phyloP scores from a whole-genome alignment of 2,888 invertebrate species.

The Caenorhabditis sp. region DNA sequence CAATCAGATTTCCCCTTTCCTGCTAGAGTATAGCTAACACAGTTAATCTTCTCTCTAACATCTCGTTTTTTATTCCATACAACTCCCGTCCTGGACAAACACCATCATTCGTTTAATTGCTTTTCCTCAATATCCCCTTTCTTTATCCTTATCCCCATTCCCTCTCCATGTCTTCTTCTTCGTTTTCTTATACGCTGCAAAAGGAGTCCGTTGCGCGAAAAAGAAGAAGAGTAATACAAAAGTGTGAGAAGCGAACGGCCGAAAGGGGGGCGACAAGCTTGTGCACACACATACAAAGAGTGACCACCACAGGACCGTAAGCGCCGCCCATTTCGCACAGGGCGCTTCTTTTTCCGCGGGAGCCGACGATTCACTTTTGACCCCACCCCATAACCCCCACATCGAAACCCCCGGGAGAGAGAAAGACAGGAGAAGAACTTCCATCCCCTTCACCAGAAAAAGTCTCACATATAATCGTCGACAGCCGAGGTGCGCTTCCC shows the following conservation, averaged over 20 bases:
- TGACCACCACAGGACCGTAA: slow-evolving; percentile 42
- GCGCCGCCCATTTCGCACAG: slow-evolving; percentile 27
- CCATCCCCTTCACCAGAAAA: slow-evolving; percentile 17
- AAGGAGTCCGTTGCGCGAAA: neutral
- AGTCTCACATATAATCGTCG: slow-evolving; percentile 26
- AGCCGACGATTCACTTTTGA: slow-evolving; percentile 23
- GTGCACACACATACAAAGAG: slow-evolving; percentile 47
- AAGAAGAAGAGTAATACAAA: slow-evolving; percentile 42
- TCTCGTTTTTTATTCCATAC: too few species aligned
- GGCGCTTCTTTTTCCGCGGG: slow-evolving; percentile 43
- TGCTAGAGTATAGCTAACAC: too few species aligned
- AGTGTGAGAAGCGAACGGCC: slow-evolving; percentile 56
- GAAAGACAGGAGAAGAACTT: neutral
- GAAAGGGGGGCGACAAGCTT: slow-evolving; percentile 49
- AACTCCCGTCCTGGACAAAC: too few species aligned
- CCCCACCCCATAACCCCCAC: slow-evolving; percentile 20
- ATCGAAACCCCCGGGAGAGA: slow-evolving; percentile 2
- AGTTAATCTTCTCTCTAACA: too few species aligned
- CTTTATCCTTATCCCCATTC: too few species aligned
- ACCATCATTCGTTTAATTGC: too few species aligned
- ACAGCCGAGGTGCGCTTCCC: slow-evolving; percentile 13
- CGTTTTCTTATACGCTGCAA: neutral
- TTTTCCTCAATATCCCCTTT: too few species aligned
- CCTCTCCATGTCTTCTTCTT: neutral
- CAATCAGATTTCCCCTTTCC: too few species aligned